Base-by-base conservation (phyloP, 2,113 vertebrate species). In the Ameiurus melas region DNA sequence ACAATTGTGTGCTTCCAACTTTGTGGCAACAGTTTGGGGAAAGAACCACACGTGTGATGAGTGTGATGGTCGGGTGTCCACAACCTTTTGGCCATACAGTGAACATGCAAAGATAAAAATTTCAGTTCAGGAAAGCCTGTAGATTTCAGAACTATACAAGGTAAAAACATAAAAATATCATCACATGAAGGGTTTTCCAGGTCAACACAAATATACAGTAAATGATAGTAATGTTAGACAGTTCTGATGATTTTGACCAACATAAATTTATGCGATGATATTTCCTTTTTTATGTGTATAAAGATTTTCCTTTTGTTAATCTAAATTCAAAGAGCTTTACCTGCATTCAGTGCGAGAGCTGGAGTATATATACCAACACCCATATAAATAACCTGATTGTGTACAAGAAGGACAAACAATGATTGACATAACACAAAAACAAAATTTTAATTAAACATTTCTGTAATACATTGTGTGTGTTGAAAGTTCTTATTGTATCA, bases 361-460 rank as follows among this genome's bases (percentile, higher is more conserved):
- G 97, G 97, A 19, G 96, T 96, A 60, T 98, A 98, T 6, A 98
- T 92, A 53, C 96, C 96, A 0, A 98, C 94, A 2, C 97, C 97
- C 97, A 98, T 98, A 91, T 99, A 99, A 91, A 99, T 93, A 39
- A 99, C 97, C 98, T 99, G 94, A 0, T 9, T 84, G 66, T 57
- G 66, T 51, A 85, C 5, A 84, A 0, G 82, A 81, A 83, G 73
- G 39, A 53, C 9, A 91, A 51, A 30, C 12, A 68, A 39, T 55
- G 19, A 75, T 22, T 81, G 79, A 81, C 4, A 16, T 33, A 58
- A 22, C 2, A 6, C 27, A 55, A 55, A 55, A 80, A 55, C 8
- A 0, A 12, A 8, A 25, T 30, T 57, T 81, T 22, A 33, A 25
- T 39, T 22, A 25, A 36, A 82, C 5, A 14, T 13, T 25, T 25